A percentile compares a stretch with the other conserved stretches of the same genome.
Evolutionary conservation across 2,113 vertebrate genomes (phyloP).

Genomic region (Hemicordylus capensis): DNA sequence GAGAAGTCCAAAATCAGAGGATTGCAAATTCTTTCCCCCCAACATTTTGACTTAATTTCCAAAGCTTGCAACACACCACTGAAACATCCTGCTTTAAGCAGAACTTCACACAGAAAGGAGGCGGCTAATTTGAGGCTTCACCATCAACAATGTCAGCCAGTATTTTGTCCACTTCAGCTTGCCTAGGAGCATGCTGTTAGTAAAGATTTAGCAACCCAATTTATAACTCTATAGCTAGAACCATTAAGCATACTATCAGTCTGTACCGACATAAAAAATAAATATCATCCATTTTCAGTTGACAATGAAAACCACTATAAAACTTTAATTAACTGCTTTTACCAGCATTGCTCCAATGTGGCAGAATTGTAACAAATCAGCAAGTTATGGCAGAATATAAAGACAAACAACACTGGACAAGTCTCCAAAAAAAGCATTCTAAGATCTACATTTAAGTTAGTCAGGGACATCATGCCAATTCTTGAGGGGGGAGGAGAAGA

Average conservation of each 20-base stretch:
- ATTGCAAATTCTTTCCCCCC: neutral
- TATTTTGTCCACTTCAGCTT: neutral
- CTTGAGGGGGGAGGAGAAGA: too few relatives aligned
- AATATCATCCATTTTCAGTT: neutral
- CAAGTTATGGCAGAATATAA: neutral
- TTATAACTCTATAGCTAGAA: neutral
- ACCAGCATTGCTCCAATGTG: neutral
- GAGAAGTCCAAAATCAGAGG: accelerated
- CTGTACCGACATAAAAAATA: neutral
- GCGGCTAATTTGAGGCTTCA: neutral
- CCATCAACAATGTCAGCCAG: too few relatives aligned
- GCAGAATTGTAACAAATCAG: neutral
- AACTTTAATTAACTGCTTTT: neutral
- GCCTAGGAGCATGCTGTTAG: neutral
- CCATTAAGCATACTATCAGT: neutral
- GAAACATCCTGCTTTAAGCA: neutral
- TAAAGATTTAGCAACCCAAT: neutral
- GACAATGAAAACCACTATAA: neutral
- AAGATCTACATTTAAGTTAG: neutral
- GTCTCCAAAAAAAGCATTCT: neutral
- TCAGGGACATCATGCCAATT: neutral
- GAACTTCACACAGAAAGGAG: accelerated
- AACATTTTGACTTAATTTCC: neutral
- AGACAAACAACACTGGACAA: neutral
- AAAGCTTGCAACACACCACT: neutral